Conservation (phyloP, 1,140 invertebrate species). For the Zaprionus davidi region DNA sequence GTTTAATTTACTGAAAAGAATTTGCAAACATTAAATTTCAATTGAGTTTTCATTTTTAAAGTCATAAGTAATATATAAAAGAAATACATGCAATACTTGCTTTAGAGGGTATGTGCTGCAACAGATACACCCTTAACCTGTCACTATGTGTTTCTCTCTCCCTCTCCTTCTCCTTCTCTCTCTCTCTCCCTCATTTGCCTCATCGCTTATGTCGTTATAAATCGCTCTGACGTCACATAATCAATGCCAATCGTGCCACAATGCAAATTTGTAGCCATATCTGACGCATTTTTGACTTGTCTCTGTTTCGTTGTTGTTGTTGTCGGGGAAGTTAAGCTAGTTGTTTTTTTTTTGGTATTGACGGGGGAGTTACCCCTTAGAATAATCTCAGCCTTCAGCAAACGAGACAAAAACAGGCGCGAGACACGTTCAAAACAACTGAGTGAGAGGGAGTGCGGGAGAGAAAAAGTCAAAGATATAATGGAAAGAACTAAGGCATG, state of each 20-base stretch:
- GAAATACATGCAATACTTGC: too few species aligned
- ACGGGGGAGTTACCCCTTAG: not conserved
- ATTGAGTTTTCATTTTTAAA: too few species aligned
- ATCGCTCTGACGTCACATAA: constrained; percentile 38
- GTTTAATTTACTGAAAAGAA: too few species aligned
- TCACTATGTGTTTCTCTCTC: not conserved
- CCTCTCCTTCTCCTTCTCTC: not conserved
- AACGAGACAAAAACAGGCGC: not conserved
- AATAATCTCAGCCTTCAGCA: not conserved
- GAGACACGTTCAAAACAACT: not conserved
- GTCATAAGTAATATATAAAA: too few species aligned
- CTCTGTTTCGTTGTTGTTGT: not conserved
- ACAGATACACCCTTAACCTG: too few species aligned
- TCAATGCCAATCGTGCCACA: constrained; percentile 25
- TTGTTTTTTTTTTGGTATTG: not conserved
- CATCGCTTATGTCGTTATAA: constrained; percentile 18
- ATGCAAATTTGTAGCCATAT: constrained; percentile 35
- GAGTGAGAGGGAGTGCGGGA: not conserved
- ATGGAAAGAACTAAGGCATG: too few species aligned
- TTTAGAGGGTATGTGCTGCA: not conserved
- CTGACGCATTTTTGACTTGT: constrained; percentile 32
- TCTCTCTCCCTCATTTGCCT: not conserved
- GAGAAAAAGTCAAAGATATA: not conserved
- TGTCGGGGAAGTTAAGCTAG: too few species aligned
- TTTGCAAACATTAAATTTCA: too few species aligned